Evolutionary conservation across 2,888 invertebrate species (phyloP).

Genomic region (Charanyca ferruginea): DNA sequence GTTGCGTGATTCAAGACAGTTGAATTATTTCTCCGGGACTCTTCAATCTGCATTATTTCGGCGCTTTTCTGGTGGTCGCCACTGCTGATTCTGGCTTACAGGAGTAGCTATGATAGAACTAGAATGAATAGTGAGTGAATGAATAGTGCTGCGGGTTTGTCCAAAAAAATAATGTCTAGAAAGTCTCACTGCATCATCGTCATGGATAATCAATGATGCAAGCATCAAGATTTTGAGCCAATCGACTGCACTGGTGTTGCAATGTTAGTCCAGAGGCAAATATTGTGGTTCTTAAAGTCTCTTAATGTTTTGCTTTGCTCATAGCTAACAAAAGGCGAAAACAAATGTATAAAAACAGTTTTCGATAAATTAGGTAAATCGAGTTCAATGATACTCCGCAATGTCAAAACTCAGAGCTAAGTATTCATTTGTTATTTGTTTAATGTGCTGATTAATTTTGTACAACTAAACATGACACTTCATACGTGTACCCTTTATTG

Average conservation of each 20-base stretch:
- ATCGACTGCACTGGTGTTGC: neutral
- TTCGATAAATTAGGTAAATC: neutral
- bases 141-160: too few relatives aligned
- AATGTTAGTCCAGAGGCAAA: too few relatives aligned
- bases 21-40: too few relatives aligned
- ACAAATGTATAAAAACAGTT: neutral
- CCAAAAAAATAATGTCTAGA: too few relatives aligned
- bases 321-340: neutral
- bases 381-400: constrained; percentile 18
- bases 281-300: too few relatives aligned
- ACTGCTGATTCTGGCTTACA: too few relatives aligned
- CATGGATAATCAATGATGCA: neutral
- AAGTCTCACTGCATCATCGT: neutral
- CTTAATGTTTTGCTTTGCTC: too few relatives aligned
- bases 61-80: too few relatives aligned
- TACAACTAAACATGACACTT: constrained; percentile 25
- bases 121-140: too few relatives aligned
- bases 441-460: constrained; percentile 36
- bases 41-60: too few relatives aligned
- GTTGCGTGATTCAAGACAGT: too few relatives aligned
- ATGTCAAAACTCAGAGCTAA: constrained; percentile 17
- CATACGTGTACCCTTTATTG: constrained; percentile 50
- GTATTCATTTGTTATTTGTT: neutral
- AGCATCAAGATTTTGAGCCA: neutral
- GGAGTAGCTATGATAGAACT: too few relatives aligned